Base-by-base conservation (phyloP, 1,140 invertebrate species). In the Lethrus apterus region DNA sequence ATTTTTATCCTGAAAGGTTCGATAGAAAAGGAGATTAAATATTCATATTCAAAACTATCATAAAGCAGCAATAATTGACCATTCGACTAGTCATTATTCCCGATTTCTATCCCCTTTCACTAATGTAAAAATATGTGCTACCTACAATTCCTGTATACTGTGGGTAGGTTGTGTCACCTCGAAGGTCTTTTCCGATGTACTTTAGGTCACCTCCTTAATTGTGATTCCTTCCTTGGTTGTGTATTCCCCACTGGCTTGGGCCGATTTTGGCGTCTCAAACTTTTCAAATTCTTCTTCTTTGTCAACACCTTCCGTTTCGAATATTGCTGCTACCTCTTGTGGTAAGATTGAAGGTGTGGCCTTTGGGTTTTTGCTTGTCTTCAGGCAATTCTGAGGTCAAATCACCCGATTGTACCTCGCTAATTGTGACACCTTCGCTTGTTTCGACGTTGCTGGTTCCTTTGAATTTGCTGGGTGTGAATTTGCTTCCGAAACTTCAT, bases 191-290 rank as follows among this genome's bases (percentile, higher is more conserved):
- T 83, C 81, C 44, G 64, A 64, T 4, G 73, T 54, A 33, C 71
- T 77, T 65, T 84, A 78, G 17, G 74, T 70, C 0, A 85, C 64
- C 69, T 84, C 81, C 24, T 74, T 73, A 23, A 86, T 66, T 32
- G 69, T 70, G 18, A 84, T 45, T 45, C 72, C 67, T 58, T 78
- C 61, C 51, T 77, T 73, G 0, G 72, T 65, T n/a, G 72, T 61
- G 34, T 78, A 55, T 3, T 56, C 61, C 50, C 71, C 69, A 40
- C 69, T 69, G 3, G 77, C 78, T 49, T 66, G 69, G 13, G 60
- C 64, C 11, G 51, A 38, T 55, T 69, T 60, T 0, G 70, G 69
- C 11, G 46, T 36, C 13, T 65, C 49, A 36, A 66, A 63, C 42
- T 73, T 63, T 51, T 72, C 59, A 2, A 75, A 66, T 0, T 66